Conservation (phyloP, 2,888 invertebrate species). For the Tiphia femorata region DNA sequence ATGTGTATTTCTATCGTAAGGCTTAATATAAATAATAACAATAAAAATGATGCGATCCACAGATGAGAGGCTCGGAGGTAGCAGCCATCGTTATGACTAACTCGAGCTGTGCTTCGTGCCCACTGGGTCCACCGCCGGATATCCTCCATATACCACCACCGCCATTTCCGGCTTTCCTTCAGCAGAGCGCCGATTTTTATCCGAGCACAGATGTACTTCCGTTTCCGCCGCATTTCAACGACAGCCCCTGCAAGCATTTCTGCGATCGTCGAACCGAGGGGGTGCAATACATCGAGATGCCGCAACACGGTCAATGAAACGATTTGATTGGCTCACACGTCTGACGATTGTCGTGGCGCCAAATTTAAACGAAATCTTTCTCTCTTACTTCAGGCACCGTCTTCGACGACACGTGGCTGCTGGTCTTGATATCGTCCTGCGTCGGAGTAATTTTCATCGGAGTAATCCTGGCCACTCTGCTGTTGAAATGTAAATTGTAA, state of each 20-base stretch:
- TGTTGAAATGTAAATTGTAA: constrained; percentile 88
- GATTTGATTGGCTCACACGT: too few relatives aligned
- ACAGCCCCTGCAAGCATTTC: constrained; percentile 62
- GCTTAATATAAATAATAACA: background rate
- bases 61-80: constrained; percentile 48
- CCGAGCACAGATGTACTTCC: constrained; percentile 52
- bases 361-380: too few relatives aligned
- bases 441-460: constrained; percentile 85
- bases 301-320: constrained; percentile 76
- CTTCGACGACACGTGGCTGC: constrained; percentile 86
- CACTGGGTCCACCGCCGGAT: constrained; percentile 84
- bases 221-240: constrained; percentile 57
- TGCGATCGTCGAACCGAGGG: constrained; percentile 71
- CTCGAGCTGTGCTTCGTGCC: constrained; percentile 65
- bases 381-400: constrained; percentile 70
- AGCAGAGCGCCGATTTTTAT: constrained; percentile 66
- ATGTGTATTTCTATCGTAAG: too few relatives aligned
- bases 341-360: constrained; percentile 42
- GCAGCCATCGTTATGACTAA: constrained; percentile 52
- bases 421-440: constrained; percentile 84
- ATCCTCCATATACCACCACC: constrained; percentile 87
- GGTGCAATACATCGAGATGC: constrained; percentile 84
- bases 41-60: constrained; percentile 1
- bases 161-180: constrained; percentile 83
- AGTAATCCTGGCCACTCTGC: constrained; percentile 81